phyloP scores from a whole-genome alignment of 1,140 invertebrate species.

The Prorops nasuta region DNA sequence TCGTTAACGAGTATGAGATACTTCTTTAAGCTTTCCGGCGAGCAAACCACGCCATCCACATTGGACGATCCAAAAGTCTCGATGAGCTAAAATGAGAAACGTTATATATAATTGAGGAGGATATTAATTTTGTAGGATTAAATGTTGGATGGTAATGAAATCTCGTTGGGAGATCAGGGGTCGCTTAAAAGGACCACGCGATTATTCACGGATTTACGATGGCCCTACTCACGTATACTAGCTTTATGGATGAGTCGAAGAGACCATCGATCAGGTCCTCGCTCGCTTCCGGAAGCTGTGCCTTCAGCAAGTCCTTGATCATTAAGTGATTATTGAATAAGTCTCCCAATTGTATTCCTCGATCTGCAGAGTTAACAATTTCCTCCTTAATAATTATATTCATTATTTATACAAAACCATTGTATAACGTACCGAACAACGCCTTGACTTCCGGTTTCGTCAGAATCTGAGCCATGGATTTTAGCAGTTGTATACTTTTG shows the following conservation, averaged over 20 bases:
- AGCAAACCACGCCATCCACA: conserved; percentile 41
- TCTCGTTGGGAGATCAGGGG: too few relatives aligned
- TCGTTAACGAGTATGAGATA: conserved; percentile 37
- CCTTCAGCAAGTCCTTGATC: conserved; percentile 48
- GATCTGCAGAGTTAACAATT: conserved; percentile 41
- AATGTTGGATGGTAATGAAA: too few relatives aligned
- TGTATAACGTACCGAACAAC: conserved; percentile 54
- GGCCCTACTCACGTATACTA: conserved; percentile 60
- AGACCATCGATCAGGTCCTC: conserved; percentile 49
- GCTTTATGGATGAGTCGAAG: conserved; percentile 55
- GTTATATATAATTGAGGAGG: too few relatives aligned
- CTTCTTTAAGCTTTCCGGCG: conserved; percentile 39
- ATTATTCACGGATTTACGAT: conserved; percentile 3
- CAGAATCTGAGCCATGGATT: conserved; percentile 60
- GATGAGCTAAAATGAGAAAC: conserved; percentile 35
- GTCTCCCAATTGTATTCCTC: conserved; percentile 56
- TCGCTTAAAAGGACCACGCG: too few relatives aligned
- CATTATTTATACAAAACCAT: neutral
- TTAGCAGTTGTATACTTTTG: conserved; percentile 60
- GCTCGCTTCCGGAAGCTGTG: conserved; percentile 41
- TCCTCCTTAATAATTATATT: neutral
- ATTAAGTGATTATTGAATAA: conserved; percentile 55
- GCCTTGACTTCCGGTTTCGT: conserved; percentile 61
- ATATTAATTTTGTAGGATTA: conserved; percentile 2
- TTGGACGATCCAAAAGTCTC: conserved; percentile 44